These are phyloP conservation scores for Pseudomugil gertrudae DNA, from an alignment of 2,797 vertebrate species.

Conservation along the genomic window DNA sequence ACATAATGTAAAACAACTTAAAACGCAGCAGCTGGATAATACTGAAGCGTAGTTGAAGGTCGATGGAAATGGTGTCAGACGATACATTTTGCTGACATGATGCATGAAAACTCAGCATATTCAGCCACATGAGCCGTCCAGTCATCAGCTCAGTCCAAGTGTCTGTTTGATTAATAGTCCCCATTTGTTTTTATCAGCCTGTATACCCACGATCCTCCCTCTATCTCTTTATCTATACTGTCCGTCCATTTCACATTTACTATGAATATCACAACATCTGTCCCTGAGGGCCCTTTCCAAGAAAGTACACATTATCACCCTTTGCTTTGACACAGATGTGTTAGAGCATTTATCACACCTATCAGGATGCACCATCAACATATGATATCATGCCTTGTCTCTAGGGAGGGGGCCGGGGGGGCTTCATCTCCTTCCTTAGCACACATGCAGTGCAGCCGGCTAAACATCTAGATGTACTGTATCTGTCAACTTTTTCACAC, in stretches of 20 bases:
- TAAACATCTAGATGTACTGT: conserved; percentile 53
- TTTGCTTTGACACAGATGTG: conserved; percentile 67
- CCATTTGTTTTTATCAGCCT: conserved; percentile 54
- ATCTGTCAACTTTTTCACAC: conserved; percentile 39
- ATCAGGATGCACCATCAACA: conserved; percentile 69
- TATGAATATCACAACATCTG: conserved; percentile 64
- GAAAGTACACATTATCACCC: conserved; percentile 76
- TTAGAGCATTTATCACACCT: conserved; percentile 76
- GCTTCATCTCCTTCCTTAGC: conserved; percentile 22
- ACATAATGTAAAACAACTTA: background rate
- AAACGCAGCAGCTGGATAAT: background rate
- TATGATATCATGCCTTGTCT: conserved; percentile 55
- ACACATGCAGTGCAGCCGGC: conserved; percentile 29
- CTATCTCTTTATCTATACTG: conserved; percentile 32
- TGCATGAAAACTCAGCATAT: background rate
- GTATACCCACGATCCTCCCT: conserved; percentile 42
- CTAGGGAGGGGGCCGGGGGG: conserved; percentile 4
- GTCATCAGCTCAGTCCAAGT: conserved; percentile 26
- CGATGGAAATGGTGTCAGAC: background rate
- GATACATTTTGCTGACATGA: background rate
- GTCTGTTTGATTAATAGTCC: conserved; percentile 53
- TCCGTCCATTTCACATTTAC: conserved; percentile 74
- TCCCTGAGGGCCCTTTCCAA: conserved; percentile 63
- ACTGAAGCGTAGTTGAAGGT: background rate
- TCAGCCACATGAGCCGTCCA: conserved; percentile 9